Evolutionary conservation across 2,113 vertebrate species (phyloP), one percentile per base, ranked within the genome.

Genomic region (Nothoprocta pentlandii): DNA sequence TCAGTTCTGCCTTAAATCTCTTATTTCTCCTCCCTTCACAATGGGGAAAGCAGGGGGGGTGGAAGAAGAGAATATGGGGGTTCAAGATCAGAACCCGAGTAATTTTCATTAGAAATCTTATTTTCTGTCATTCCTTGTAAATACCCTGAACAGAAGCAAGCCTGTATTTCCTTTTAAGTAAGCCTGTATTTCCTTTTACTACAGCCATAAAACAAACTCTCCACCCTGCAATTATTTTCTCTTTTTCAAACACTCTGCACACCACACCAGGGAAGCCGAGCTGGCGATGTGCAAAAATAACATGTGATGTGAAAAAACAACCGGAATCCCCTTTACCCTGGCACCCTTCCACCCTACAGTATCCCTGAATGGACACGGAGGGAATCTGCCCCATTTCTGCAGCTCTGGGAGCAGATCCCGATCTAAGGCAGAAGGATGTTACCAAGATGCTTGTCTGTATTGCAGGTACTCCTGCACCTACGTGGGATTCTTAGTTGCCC

Each of bases 371-470:
- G 6, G 14, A 54, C 16, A 20, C 22, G 53, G 58, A 81, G 8
- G 47, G 54, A 69, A 83, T 8, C 20, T 46, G 61, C 3, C 49
- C 10, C 1, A 0, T 15, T 78, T 68, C n/a, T 1, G 0, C 19
- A 80, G 26, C 25, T 88, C 30, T 67, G 42, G n/a, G 89, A 85
- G 20, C 4, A 44, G 56, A 93, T 44, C 19, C 25, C 49, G 23
- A 85, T 32, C 12, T 25, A 51, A 42, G 4, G 8, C 8, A 4
- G 54, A 63, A 12, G 8, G 44, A 83, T 81, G 10, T 20, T 51
- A 69, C 28, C 21, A 28, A 92, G 36, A 63, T 2, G 0, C 30
- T 30, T 8, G 22, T 12, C n/a, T 30, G n/a, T 7, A 10, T 11
- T 64, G 44, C 12, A 19, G 15, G 63, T 28, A 34, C 7, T 39